Evolutionary conservation across 2,113 vertebrate genomes (phyloP).

Genomic region (Elephantulus edwardii): DNA sequence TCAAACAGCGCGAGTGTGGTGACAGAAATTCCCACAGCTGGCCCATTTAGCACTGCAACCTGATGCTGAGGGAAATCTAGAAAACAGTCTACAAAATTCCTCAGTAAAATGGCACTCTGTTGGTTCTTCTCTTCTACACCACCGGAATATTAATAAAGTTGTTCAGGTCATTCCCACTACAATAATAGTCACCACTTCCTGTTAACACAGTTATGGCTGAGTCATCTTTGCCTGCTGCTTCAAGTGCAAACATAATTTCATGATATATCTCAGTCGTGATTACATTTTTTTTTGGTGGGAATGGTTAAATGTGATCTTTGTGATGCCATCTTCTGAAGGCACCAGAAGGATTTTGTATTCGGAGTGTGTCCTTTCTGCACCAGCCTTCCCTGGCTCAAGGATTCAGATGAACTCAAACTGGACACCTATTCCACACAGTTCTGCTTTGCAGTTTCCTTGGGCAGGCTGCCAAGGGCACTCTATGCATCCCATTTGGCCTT

Average conservation of each 20-base stretch:
- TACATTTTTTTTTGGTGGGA: constrained; percentile 93
- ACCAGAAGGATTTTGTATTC: constrained; percentile 86
- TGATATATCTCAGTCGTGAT: constrained; percentile 93
- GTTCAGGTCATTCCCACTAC: too few species aligned
- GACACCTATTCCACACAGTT: constrained; percentile 89
- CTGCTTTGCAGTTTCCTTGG: constrained; percentile 92
- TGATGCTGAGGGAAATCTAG: too few species aligned
- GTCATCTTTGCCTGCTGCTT: constrained; percentile 89
- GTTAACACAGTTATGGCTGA: constrained; percentile 92
- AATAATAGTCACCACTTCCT: too few species aligned
- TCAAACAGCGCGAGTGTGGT: too few species aligned
- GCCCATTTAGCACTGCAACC: too few species aligned
- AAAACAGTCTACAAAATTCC: too few species aligned
- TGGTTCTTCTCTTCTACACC: too few species aligned
- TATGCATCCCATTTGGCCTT: constrained; percentile 96
- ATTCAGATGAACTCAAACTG: constrained; percentile 84
- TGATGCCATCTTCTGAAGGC: constrained; percentile 89
- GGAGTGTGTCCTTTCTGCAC: constrained; percentile 51
- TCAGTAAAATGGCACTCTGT: too few species aligned
- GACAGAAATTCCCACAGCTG: too few species aligned
- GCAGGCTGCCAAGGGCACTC: constrained; percentile 89
- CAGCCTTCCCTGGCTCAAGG: constrained; percentile 65
- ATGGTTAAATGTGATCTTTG: constrained; percentile 92
- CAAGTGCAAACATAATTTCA: constrained; percentile 90
- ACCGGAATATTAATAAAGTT: too few species aligned